Evolutionary conservation across 2,797 vertebrate genomes (phyloP).

Genomic region (Coregonus suidteri): DNA sequence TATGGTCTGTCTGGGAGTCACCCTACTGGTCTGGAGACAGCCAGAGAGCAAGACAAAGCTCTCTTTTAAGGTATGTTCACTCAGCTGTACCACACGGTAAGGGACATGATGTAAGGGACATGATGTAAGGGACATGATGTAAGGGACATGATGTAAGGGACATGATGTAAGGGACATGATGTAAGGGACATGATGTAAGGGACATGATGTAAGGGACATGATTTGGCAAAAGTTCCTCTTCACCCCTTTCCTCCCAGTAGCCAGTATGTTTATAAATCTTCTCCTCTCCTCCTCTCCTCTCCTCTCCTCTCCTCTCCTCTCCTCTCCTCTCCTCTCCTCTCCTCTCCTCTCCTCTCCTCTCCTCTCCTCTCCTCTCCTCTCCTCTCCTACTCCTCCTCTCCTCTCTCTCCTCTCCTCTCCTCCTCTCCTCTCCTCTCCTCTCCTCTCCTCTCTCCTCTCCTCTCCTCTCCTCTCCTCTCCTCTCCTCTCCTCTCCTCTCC

Average conservation of each 20-base stretch:
- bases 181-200: too few relatives aligned
- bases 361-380: too few relatives aligned
- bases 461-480: constrained; percentile 1
- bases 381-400: constrained; percentile 70
- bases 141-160: too few relatives aligned
- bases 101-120: constrained; percentile 57
- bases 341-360: too few relatives aligned
- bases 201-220: constrained; percentile 68
- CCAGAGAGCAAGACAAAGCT: constrained; percentile 93
- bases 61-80: constrained; percentile 85
- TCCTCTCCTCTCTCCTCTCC: not conserved
- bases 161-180: too few relatives aligned
- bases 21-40: constrained; percentile 84
- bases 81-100: too few relatives aligned
- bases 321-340: not conserved
- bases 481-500: too few relatives aligned
- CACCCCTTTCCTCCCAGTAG: constrained; percentile 81
- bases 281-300: constrained; percentile 62
- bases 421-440: constrained; percentile 64
- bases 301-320: too few relatives aligned
- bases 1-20: constrained; percentile 64
- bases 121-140: too few relatives aligned
- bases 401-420: constrained; percentile 65
- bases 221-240: too few relatives aligned
- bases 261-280: constrained; percentile 95